Evolutionary conservation across 2,113 vertebrate species (phyloP).

Genomic region (Myrmecobius fasciatus): DNA sequence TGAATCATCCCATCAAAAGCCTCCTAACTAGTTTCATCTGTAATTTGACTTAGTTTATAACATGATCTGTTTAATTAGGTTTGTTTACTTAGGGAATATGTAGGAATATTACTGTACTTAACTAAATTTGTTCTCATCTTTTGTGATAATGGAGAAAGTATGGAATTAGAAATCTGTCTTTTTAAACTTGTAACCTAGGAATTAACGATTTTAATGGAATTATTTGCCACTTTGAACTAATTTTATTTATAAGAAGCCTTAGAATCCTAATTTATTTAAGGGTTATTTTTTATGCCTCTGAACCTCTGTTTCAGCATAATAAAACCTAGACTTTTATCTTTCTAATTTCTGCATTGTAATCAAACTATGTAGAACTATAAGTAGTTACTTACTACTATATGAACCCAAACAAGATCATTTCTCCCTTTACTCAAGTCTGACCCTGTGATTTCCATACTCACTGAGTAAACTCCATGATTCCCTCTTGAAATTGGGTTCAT

Average conservation of each 20-base stretch:
- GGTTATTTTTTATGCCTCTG: neutral
- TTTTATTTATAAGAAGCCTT: neutral
- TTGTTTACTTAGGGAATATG: neutral
- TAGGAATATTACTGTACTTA: neutral
- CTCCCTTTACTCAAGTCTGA: neutral
- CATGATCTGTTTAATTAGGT: neutral
- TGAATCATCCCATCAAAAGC: neutral
- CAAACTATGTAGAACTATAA: neutral
- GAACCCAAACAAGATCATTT: neutral
- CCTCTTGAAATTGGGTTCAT: neutral
- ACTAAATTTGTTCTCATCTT: neutral
- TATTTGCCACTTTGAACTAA: neutral
- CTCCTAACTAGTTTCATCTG: neutral
- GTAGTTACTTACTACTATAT: neutral
- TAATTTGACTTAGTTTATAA: neutral
- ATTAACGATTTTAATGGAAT: neutral
- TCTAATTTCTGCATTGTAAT: neutral
- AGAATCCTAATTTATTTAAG: neutral
- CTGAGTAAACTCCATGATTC: neutral
- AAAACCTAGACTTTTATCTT: neutral
- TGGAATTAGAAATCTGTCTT: neutral
- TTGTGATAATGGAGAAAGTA: neutral
- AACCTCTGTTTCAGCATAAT: neutral
- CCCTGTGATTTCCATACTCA: neutral
- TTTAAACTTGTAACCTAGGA: neutral